Percentiles rank a stretch among this genome's conserved stretches.
phyloP scores from a whole-genome alignment of 2,797 vertebrate species.

The Sciurus vulgaris region DNA sequence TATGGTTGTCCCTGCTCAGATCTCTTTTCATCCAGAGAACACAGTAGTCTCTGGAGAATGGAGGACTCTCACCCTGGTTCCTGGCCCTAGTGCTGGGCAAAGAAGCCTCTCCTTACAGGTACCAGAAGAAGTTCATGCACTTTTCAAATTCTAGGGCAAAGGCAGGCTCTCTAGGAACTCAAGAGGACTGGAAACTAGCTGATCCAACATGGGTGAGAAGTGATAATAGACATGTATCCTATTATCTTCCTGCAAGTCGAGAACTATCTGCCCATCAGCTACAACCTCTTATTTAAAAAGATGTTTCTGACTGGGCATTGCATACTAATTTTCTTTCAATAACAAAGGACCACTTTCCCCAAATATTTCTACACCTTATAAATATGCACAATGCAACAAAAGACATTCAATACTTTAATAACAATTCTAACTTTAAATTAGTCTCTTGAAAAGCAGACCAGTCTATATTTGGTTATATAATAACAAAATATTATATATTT shows the following conservation, averaged over 20 bases:
- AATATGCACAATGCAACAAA: conserved; percentile 8
- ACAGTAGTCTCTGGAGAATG: background rate
- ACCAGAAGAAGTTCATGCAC: background rate
- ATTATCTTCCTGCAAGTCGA: background rate
- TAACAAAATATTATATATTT: no score
- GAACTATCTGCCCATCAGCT: background rate
- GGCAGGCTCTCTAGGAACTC: background rate
- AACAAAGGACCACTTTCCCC: background rate
- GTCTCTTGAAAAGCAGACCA: background rate
- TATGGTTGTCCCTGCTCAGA: background rate
- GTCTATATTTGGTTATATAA: background rate
- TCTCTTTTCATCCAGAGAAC: background rate
- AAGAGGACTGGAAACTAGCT: background rate
- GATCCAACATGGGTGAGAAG: background rate
- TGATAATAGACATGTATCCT: background rate
- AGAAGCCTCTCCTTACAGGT: background rate
- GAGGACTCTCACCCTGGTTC: background rate
- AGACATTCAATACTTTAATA: background rate
- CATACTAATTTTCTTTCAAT: background rate
- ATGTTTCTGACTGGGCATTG: background rate
- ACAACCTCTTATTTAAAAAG: background rate
- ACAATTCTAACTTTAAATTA: background rate
- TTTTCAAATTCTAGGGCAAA: background rate
- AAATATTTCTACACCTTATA: background rate
- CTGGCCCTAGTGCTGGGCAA: background rate